phyloP scores from a whole-genome alignment of 2,888 invertebrate species.

The Melanostoma scalare region DNA sequence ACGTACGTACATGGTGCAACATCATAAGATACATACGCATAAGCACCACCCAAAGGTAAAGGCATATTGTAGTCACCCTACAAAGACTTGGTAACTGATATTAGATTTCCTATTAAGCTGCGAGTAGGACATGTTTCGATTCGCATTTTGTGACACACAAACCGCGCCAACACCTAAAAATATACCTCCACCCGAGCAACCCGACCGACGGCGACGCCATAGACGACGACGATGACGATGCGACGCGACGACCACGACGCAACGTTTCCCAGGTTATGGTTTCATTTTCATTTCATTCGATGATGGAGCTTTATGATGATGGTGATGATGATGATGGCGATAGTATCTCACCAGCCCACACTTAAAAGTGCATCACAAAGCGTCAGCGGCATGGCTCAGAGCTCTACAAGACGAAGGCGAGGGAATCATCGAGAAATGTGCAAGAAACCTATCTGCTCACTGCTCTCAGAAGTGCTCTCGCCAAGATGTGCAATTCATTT shows the following conservation, averaged over 20 bases:
- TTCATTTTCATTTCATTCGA: slow-evolving; percentile 67
- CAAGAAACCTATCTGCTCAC: slow-evolving; percentile 23
- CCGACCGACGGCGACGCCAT: slow-evolving; percentile 4
- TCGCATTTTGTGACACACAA: slow-evolving; percentile 43
- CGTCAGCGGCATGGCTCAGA: neutral
- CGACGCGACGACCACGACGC: neutral
- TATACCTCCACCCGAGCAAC: neutral
- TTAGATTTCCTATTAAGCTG: slow-evolving; percentile 69
- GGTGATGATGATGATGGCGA: slow-evolving; percentile 42
- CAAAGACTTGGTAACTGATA: slow-evolving; percentile 65
- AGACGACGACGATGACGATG: neutral
- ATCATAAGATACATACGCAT: slow-evolving; percentile 12
- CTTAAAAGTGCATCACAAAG: slow-evolving; percentile 38
- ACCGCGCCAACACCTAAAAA: slow-evolving; percentile 50
- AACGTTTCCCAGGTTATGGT: slow-evolving; percentile 53
- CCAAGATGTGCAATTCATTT: slow-evolving; percentile 39
- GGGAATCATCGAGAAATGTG: slow-evolving; percentile 25
- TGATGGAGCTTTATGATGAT: slow-evolving; percentile 42
- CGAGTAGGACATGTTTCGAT: slow-evolving; percentile 40
- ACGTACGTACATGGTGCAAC: neutral
- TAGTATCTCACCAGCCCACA: slow-evolving; percentile 47
- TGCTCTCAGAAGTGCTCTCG: too few relatives aligned
- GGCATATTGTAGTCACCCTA: slow-evolving; percentile 23
- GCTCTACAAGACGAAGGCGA: slow-evolving; percentile 26
- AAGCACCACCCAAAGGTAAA: slow-evolving; percentile 16